Percentiles rank a stretch among this genome's conserved stretches.
phyloP scores from a whole-genome alignment of 1,140 invertebrate genomes.

The Pseudomyrmex cubaensis region DNA sequence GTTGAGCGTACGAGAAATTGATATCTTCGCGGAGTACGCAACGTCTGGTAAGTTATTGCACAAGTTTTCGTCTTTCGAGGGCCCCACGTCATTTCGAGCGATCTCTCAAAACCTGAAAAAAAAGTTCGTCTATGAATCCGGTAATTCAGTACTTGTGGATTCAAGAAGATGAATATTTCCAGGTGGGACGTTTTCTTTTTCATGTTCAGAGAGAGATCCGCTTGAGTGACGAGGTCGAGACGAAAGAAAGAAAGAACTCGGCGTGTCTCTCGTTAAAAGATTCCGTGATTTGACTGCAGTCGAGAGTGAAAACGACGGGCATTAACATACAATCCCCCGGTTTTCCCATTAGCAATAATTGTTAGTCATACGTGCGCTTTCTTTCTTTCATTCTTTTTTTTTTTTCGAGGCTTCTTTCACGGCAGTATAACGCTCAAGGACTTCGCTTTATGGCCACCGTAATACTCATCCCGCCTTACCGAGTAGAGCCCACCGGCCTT shows the following conservation, averaged over 20 bases:
- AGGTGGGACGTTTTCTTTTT: neutral
- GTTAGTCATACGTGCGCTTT: slow-evolving; percentile 68
- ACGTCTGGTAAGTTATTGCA: too few species aligned
- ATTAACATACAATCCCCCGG: slow-evolving; percentile 75
- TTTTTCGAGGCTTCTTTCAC: slow-evolving; percentile 37
- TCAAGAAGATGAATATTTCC: neutral
- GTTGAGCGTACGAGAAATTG: too few species aligned
- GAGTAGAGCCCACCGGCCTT: slow-evolving; percentile 50
- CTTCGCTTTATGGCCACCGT: slow-evolving; percentile 57
- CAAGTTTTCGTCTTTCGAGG: too few species aligned
- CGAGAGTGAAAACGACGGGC: slow-evolving; percentile 61
- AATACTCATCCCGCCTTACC: slow-evolving; percentile 68
- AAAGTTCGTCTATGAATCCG: too few species aligned
- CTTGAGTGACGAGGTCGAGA: slow-evolving; percentile 9
- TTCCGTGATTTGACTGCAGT: slow-evolving; percentile 34
- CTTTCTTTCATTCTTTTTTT: slow-evolving; percentile 34
- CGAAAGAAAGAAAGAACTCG: slow-evolving; percentile 57
- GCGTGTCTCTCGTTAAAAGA: slow-evolving; percentile 61
- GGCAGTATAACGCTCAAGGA: slow-evolving; percentile 57
- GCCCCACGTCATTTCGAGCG: too few species aligned
- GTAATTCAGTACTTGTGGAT: neutral
- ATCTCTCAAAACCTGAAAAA: too few species aligned
- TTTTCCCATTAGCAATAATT: slow-evolving; percentile 68
- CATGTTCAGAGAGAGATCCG: slow-evolving; percentile 14
- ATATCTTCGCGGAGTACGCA: too few species aligned